phyloP scores from a whole-genome alignment of 2,797 vertebrate genomes.

The Spondyliosoma cantharus region DNA sequence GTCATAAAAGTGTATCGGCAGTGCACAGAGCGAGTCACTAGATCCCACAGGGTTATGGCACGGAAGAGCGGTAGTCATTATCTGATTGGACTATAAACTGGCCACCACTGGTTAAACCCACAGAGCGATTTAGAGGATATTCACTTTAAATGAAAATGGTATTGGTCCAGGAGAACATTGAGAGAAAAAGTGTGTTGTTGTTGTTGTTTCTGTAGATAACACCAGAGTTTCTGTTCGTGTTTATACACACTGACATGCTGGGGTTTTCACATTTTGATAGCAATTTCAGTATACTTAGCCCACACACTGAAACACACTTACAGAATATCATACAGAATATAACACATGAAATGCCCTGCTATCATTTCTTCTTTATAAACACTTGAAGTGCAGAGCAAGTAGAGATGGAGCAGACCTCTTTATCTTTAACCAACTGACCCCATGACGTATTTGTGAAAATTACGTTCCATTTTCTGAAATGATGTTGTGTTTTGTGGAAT shows the following conservation, averaged over 20 bases:
- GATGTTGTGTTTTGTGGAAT: no score
- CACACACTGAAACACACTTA: background rate
- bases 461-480: no score
- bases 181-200: slow-evolving; percentile 1
- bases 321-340: background rate
- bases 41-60: slow-evolving; percentile 39
- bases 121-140: slow-evolving; percentile 30
- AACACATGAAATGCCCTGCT: slow-evolving; percentile 6
- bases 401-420: slow-evolving; percentile 7
- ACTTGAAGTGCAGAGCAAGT: background rate
- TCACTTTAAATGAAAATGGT: slow-evolving; percentile 35
- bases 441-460: slow-evolving; percentile 2
- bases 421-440: background rate
- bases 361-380: slow-evolving; percentile 29
- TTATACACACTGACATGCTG: background rate
- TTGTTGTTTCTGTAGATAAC: slow-evolving; percentile 1
- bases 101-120: slow-evolving; percentile 47
- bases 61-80: slow-evolving; percentile 45
- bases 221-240: background rate
- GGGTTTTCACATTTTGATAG: background rate
- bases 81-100: slow-evolving; percentile 54
- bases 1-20: slow-evolving; percentile 41
- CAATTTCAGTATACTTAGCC: background rate
- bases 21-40: slow-evolving; percentile 27
- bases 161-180: slow-evolving; percentile 3